Evolutionary conservation across 2,113 vertebrate species (phyloP), one percentile per base, ranked within the genome.

Genomic region (Myxocyprinus asiaticus): DNA sequence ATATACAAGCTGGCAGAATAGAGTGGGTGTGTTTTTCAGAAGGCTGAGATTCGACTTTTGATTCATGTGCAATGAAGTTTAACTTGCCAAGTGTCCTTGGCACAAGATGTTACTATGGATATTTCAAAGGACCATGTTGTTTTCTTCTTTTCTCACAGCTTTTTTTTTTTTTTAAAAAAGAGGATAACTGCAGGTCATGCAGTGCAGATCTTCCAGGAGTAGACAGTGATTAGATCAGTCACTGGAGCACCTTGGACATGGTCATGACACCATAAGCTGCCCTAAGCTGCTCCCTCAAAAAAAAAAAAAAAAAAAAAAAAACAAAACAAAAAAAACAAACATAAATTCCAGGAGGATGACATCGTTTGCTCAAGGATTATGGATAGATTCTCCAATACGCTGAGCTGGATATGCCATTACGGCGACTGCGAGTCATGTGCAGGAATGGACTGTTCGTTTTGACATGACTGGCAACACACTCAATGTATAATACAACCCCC

Each of bases 271-370:
- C 17, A 9, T 77, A 72, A 83, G 45, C 66, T n/a, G 2, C 33
- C 47, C 9, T 77, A 72, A 83, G 45, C 66, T n/a, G 2, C 33
- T 47, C 9, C 48, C 50, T 67, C 77, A 66, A 78, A 71, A 59
- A 66, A 62, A 2, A 9, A n/a, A 42, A 51, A 14, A 12, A 12
- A 59, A 66, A 62, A 2, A 9, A n/a, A 42, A 51, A 14, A 12
- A 12, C 77, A 66, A 78, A 71, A 59, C 59, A 62, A 2, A 9
- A n/a, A 42, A 51, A 14, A 12, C n/a, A 12, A 12, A 59, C 22
- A 67, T 53, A 62, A 44, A 79, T 79, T 82, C 82, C 74, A 10
- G 9, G 15, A 69, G 55, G 56, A 72, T 79, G 62, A 64, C 81
- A 79, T 81, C 0, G 59, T 76, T 83, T 65, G 64, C 42, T 76